Evolutionary conservation across 53 echinoderm and acorn worm species (phyloP).

Genomic region (Apostichopus leukothele): DNA sequence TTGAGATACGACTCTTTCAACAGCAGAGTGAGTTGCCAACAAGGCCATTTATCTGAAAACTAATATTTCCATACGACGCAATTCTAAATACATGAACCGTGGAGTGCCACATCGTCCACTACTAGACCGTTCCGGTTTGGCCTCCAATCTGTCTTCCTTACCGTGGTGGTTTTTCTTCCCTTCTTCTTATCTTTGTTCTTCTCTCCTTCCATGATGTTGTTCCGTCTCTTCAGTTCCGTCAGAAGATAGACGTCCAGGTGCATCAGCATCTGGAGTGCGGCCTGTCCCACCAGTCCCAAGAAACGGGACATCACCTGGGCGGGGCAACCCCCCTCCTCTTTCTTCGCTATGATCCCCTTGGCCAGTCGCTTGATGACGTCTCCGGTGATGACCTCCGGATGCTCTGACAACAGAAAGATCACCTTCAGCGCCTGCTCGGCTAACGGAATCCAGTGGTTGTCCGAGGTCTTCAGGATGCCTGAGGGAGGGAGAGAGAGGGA

Average conservation of each 20-base stretch:
- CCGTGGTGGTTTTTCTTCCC: neutral
- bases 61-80: no score
- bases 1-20: no score
- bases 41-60: no score
- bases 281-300: conserved; percentile 84
- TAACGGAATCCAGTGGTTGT: conserved; percentile 81
- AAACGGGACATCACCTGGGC: conserved; percentile 80
- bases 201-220: conserved; percentile 80
- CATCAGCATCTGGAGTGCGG: conserved; percentile 85
- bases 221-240: conserved; percentile 86
- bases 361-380: conserved; percentile 79
- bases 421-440: conserved; percentile 80
- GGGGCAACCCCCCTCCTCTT: conserved; percentile 57
- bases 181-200: conserved; percentile 68
- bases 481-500: neutral
- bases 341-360: conserved; percentile 51
- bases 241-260: conserved; percentile 86
- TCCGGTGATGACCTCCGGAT: conserved; percentile 75
- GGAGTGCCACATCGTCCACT: no score
- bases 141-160: no score
- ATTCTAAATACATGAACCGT: no score
- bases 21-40: no score
- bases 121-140: no score
- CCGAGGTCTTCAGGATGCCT: conserved; percentile 66
- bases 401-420: conserved; percentile 85